Evolutionary conservation across 2,113 vertebrate genomes (phyloP).

Genomic region (Chiloscyllium plagiosum): DNA sequence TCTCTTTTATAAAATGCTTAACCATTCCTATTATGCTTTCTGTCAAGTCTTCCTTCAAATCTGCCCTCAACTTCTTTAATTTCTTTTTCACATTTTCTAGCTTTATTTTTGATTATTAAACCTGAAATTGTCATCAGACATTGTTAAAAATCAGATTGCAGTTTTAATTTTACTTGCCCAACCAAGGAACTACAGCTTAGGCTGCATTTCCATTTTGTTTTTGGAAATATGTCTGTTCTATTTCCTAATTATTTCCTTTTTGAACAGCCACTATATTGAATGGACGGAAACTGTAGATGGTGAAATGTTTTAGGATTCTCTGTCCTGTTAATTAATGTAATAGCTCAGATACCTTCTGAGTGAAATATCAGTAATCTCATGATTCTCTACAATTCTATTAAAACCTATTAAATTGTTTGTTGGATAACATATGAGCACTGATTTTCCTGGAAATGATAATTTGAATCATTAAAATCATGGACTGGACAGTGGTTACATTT

Average conservation of each 20-base stretch:
- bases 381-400: neutral
- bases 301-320: neutral
- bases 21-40: neutral
- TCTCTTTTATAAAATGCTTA: neutral
- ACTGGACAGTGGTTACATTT: neutral
- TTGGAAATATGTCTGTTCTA: neutral
- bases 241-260: neutral
- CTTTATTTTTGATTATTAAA: neutral
- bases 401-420: neutral
- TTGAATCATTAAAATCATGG: neutral
- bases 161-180: neutral
- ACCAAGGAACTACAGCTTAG: neutral
- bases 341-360: neutral
- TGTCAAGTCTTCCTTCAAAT: neutral
- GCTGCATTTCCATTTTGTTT: neutral
- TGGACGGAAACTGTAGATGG: neutral
- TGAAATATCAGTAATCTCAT: neutral
- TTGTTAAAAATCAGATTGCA: neutral
- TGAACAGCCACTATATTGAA: neutral
- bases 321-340: neutral
- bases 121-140: neutral
- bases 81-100: neutral
- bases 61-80: neutral
- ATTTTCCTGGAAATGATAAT: neutral
- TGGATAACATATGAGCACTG: neutral